Base-by-base conservation (phyloP, 2,113 vertebrate species). In the Hippocampus abdominalis region DNA sequence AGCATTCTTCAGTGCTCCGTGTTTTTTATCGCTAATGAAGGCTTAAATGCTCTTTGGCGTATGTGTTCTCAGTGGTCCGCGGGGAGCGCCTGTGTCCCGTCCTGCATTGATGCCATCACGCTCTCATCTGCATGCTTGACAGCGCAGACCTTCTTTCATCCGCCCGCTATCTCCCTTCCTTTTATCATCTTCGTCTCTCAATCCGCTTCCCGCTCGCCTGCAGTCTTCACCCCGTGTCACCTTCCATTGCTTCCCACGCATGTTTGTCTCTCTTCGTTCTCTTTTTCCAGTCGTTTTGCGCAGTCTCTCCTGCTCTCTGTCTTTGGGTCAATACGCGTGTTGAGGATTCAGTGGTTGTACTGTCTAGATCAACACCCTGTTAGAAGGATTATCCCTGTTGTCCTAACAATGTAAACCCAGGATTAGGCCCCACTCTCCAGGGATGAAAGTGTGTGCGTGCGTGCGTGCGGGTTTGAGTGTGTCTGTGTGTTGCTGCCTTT, bases 361-460 rank as follows among this genome's bases (percentile, higher is more conserved):
- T 83, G 80, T 86, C 84, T 90, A 90, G 89, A 91, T 92, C 92
- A 92, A 92, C 90, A 92, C 88, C 88, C 87, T 85, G 85, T 92
- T 91, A 90, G 88, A 62, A 84, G 91, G 92, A 92, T 93, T 93
- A 93, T 85, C 86, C 82, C 69, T 91, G 90, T 91, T 92, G 89
- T 91, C 85, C 88, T 89, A 90, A 88, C 89, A 90, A 86, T 87
- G 80, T 91, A 92, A 93, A 92, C 90, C 86, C 21, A 10, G 87
- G 88, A 91, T 91, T 91, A 90, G 75, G 73, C 57, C 12, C 4
- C 27, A 42, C 70, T 86, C 86, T 87, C 88, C 36, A 46, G 86
- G 86, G 87, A 87, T 53, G 56, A 59, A 16, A 59, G 51, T 57
- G 29, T 63, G 68, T 71, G 73, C 25, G 18, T 66, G 68, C 16